A percentile compares a stretch with the other conserved stretches of the same genome.
phyloP scores from a whole-genome alignment of 2,113 vertebrate species.

The Tautogolabrus adspersus region DNA sequence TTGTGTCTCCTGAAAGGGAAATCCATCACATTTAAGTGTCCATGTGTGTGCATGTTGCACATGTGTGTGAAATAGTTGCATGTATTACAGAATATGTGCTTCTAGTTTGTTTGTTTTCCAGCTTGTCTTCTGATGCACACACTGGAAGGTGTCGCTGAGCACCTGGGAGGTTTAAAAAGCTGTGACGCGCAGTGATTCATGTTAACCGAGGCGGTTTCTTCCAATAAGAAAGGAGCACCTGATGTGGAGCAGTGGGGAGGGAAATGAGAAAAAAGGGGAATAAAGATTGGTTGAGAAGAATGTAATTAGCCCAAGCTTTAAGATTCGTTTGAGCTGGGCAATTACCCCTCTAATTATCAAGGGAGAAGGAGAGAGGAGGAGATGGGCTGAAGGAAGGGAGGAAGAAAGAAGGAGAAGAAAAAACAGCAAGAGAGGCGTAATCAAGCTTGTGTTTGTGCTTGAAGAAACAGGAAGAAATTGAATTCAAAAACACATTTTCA shows the following conservation, averaged over 20 bases:
- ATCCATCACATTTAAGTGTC: constrained; percentile 4
- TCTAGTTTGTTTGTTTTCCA: not conserved
- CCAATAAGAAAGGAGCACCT: constrained; percentile 53
- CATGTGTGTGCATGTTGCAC: not conserved
- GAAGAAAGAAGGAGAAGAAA: constrained; percentile 1
- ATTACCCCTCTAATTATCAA: constrained; percentile 78
- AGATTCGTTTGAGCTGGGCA: constrained; percentile 66
- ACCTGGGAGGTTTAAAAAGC: constrained; percentile 43
- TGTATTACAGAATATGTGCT: not conserved
- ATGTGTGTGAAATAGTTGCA: not conserved
- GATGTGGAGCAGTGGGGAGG: constrained; percentile 31
- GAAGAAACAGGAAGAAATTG: not conserved
- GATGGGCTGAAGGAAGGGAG: constrained; percentile 34
- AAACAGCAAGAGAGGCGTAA: constrained; percentile 6
- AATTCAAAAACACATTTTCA: not conserved
- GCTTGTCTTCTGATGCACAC: constrained; percentile 19
- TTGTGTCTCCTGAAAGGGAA: constrained; percentile 29
- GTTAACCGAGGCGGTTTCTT: constrained; percentile 29
- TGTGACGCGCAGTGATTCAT: constrained; percentile 14
- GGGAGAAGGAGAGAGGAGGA: constrained; percentile 55
- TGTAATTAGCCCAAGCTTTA: constrained; percentile 71
- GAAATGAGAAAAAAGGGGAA: constrained; percentile 27
- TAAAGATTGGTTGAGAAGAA: constrained; percentile 56
- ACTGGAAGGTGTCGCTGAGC: constrained; percentile 16
- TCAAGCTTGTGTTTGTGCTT: constrained; percentile 4